Conservation (phyloP, 1,140 invertebrate genomes). For the Idris sp. region DNA sequence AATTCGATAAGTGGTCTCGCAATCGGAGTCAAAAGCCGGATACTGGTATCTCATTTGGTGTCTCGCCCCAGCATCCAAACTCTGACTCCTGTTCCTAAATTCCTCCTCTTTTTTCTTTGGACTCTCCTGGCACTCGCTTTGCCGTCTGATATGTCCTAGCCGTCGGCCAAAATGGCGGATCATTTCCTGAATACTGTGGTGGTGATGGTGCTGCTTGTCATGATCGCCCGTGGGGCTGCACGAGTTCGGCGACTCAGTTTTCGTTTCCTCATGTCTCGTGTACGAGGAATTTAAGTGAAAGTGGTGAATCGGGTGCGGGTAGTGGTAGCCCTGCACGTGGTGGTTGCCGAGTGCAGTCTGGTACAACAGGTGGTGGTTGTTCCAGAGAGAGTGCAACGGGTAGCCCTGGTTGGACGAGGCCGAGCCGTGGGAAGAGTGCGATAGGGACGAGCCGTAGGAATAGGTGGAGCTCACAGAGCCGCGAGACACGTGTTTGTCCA, state of each 20-base stretch:
- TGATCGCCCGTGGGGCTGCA: slow-evolving; percentile 67
- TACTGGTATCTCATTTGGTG: slow-evolving; percentile 68
- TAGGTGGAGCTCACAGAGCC: slow-evolving; percentile 74
- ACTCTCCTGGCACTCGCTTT: slow-evolving; percentile 76
- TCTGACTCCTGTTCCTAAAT: slow-evolving; percentile 86
- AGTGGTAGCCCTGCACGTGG: slow-evolving; percentile 56
- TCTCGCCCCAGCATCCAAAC: slow-evolving; percentile 83
- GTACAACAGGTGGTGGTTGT: slow-evolving; percentile 66
- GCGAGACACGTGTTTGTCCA: slow-evolving; percentile 65
- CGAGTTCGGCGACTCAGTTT: slow-evolving; percentile 61
- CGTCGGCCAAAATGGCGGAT: slow-evolving; percentile 83
- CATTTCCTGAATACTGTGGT: slow-evolving; percentile 83
- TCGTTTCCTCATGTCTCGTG: slow-evolving; percentile 58
- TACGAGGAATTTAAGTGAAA: slow-evolving; percentile 47
- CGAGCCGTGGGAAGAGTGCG: slow-evolving; percentile 67
- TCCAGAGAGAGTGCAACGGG: slow-evolving; percentile 47
- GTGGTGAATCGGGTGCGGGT: slow-evolving; percentile 62
- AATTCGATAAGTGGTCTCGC: slow-evolving; percentile 88
- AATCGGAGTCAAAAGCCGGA: slow-evolving; percentile 81
- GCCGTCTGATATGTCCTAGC: slow-evolving; percentile 78
- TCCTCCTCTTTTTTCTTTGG: slow-evolving; percentile 80
- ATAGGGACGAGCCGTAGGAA: slow-evolving; percentile 68
- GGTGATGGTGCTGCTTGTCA: slow-evolving; percentile 73
- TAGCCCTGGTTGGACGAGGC: slow-evolving; percentile 66
- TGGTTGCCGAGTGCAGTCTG: slow-evolving; percentile 70